Evolutionary conservation across 2,113 vertebrate genomes (phyloP).

Genomic region (Chelonoidis abingdonii): DNA sequence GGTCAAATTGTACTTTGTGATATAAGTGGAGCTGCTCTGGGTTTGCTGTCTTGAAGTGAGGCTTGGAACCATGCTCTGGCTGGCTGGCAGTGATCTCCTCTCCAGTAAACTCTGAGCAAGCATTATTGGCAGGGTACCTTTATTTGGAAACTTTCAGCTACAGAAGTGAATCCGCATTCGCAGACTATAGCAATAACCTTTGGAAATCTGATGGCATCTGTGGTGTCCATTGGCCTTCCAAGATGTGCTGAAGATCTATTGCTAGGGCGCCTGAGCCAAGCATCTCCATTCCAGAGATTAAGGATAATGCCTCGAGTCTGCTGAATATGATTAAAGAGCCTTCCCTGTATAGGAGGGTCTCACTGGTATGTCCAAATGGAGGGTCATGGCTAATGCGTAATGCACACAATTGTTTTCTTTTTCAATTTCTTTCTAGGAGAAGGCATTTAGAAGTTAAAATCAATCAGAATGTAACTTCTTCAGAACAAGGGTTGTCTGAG

Average conservation of each 20-base stretch:
- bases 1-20: not conserved
- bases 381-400: not conserved
- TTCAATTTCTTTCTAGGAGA: slow-evolving; percentile 58
- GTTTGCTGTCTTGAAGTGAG: not conserved
- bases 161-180: not conserved
- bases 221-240: not conserved
- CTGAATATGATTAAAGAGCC: fast-evolving
- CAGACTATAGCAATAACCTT: not conserved
- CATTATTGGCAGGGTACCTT: fast-evolving
- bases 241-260: fast-evolving
- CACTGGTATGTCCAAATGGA: not conserved
- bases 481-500: slow-evolving; percentile 19
- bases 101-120: not conserved
- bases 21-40: not conserved
- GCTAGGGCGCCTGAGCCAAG: not conserved
- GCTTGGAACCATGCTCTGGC: not conserved
- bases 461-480: slow-evolving; percentile 56
- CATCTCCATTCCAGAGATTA: not conserved
- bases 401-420: not conserved
- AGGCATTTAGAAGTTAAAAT: slow-evolving; percentile 35
- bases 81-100: not conserved
- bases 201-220: not conserved
- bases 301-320: fast-evolving
- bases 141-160: not conserved
- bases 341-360: not conserved